Evolutionary conservation across 2,113 vertebrate genomes (phyloP), one percentile per base, ranked within the genome.

Genomic region (Phalacrocorax aristotelis): DNA sequence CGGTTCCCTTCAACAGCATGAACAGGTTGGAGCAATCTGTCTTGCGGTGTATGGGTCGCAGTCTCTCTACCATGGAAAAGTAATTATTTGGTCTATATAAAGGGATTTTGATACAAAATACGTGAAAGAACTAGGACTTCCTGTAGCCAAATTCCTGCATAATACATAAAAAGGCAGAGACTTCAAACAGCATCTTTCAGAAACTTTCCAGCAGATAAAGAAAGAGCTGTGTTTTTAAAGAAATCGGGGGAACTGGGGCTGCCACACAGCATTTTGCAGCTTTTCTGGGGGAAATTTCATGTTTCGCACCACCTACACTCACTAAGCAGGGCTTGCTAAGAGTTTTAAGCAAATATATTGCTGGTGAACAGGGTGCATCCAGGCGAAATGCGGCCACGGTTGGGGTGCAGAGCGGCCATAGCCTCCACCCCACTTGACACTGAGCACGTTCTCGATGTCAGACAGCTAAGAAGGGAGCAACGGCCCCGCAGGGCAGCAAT

Each of bases 81-180:
- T 46, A 60, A 96, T 90, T 87, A 95, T 68, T 89, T 55, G 71
- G 51, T 72, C 94, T 93, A 70, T 93, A 70, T 83, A 84, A 86
- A 83, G 71, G 93, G 87, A 93, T 93, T 93, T 87, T 62, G 90
- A 75, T 92, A 82, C 49, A 92, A 86, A 96, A 86, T 88, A 95
- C 4, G 51, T 81, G 77, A 69, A 90, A 92, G 68, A 85, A 68
- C 48, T 3, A 46, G 72, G 87, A 64, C 76, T 95, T 95, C 93
- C 94, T 46, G 60, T 10, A 82, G 93, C 90, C 90, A 94, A 81
- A 97, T 96, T 94, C 90, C 94, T 96, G 85, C 93, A 91, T 84
- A 92, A 93, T 78, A 71, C 88, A 72, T 27, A 68, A 89, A 76
- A 76, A 54, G 26, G 38, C 64, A 87, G 60, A 44, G 61, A 77